These are phyloP conservation scores for Microctonus aethiopoides DNA, from an alignment of 2,888 invertebrate genomes.

Conservation along the genomic window DNA sequence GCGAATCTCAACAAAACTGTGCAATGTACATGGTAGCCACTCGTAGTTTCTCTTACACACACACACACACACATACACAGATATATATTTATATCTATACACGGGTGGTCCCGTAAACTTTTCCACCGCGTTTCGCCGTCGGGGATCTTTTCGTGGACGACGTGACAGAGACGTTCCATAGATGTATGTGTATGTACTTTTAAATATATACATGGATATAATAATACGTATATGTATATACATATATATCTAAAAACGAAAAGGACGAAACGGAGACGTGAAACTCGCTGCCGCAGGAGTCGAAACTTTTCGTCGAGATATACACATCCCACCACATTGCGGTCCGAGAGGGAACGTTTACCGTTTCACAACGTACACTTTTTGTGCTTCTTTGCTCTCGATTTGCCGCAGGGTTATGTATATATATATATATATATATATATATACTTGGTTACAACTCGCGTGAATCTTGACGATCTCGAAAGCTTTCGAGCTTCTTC, in stretches of 20 bases:
- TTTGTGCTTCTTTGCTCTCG: neutral
- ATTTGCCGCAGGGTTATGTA: neutral
- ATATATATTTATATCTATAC: no score
- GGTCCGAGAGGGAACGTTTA: conserved; percentile 23
- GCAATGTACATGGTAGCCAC: neutral
- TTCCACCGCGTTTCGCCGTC: conserved; percentile 23
- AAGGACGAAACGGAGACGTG: neutral
- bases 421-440: neutral
- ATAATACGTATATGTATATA: neutral
- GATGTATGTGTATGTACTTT: conserved; percentile 2
- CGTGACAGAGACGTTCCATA: neutral
- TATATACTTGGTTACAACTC: neutral
- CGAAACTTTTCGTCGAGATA: conserved; percentile 31
- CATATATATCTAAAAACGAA: neutral
- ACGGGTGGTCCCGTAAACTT: conserved; percentile 29
- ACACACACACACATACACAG: neutral
- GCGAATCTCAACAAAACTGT: conserved; percentile 25
- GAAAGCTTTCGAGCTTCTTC: neutral
- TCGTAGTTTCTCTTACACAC: conserved; percentile 12
- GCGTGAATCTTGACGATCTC: neutral
- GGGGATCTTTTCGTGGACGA: conserved; percentile 20
- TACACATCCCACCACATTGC: conserved; percentile 17
- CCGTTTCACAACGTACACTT: neutral
- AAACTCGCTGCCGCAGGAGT: conserved; percentile 22
- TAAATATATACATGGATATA: conserved; percentile 7